Conservation (phyloP, 2,888 invertebrate genomes). For the Acanthoscelides obtectus region DNA sequence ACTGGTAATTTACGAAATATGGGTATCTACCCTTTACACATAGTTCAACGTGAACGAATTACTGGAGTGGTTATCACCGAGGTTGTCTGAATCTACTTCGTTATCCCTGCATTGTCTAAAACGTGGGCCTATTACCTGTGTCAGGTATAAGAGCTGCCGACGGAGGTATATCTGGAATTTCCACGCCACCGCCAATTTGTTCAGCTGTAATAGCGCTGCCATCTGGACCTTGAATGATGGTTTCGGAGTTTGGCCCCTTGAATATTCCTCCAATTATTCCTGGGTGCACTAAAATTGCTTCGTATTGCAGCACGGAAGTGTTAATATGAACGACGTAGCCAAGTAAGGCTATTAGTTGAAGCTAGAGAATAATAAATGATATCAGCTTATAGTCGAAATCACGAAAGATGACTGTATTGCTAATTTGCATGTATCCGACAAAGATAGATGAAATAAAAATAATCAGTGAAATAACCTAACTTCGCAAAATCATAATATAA, state of each 20-base stretch:
- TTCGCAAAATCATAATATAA: too few relatives aligned
- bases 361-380: slow-evolving; percentile 13
- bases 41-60: too few relatives aligned
- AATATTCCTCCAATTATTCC: slow-evolving; percentile 41
- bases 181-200: slow-evolving; percentile 17
- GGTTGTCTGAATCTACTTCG: too few relatives aligned
- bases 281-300: slow-evolving; percentile 33
- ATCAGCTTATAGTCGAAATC: too few relatives aligned
- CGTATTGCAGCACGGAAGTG: slow-evolving; percentile 13
- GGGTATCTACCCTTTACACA: too few relatives aligned
- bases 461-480: too few relatives aligned
- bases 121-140: neutral
- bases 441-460: too few relatives aligned
- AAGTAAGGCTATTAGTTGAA: slow-evolving; percentile 21
- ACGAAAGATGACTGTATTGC: too few relatives aligned
- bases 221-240: slow-evolving; percentile 44
- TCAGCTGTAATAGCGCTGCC: slow-evolving; percentile 42
- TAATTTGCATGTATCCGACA: too few relatives aligned
- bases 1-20: too few relatives aligned
- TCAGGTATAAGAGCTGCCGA: neutral
- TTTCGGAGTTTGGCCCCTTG: slow-evolving; percentile 41
- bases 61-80: too few relatives aligned
- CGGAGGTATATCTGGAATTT: neutral
- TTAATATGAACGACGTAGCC: slow-evolving; percentile 11
- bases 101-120: too few relatives aligned